phyloP scores from a whole-genome alignment of 23 tunicate species.

The Ascidia mentula region DNA sequence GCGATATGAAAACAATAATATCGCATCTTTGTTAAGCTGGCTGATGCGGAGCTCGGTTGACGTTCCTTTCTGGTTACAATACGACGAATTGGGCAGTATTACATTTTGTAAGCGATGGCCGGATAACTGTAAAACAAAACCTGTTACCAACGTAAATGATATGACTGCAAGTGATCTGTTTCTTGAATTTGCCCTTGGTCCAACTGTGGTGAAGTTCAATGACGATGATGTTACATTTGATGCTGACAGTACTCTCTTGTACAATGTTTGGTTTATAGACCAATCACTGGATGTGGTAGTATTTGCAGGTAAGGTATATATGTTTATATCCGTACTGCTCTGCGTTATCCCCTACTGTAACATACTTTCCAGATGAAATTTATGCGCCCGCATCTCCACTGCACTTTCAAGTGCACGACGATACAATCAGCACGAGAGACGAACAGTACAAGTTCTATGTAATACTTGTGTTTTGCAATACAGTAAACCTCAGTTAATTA shows the following conservation, averaged over 20 bases:
- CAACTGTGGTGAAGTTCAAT: background rate
- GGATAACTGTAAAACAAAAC: background rate
- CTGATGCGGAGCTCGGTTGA: background rate
- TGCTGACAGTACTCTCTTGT: background rate
- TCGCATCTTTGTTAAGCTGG: background rate
- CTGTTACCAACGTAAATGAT: background rate
- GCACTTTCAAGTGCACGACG: background rate
- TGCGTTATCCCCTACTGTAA: no score
- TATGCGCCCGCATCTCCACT: background rate
- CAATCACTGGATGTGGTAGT: background rate
- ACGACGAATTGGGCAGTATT: background rate
- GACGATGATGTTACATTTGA: background rate
- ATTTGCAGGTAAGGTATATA: background rate
- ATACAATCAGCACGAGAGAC: background rate
- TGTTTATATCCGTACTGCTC: no score
- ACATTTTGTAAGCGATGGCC: background rate
- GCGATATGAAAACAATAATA: background rate
- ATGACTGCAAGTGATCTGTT: background rate
- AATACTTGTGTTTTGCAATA: no score
- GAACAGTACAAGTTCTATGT: background rate
- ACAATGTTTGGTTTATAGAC: background rate
- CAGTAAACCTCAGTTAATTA: no score
- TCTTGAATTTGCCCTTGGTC: background rate
- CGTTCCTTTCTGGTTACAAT: background rate
- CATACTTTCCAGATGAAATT: background rate